phyloP scores from a whole-genome alignment of 2,888 invertebrate genomes.

The Anorthoa munda region DNA sequence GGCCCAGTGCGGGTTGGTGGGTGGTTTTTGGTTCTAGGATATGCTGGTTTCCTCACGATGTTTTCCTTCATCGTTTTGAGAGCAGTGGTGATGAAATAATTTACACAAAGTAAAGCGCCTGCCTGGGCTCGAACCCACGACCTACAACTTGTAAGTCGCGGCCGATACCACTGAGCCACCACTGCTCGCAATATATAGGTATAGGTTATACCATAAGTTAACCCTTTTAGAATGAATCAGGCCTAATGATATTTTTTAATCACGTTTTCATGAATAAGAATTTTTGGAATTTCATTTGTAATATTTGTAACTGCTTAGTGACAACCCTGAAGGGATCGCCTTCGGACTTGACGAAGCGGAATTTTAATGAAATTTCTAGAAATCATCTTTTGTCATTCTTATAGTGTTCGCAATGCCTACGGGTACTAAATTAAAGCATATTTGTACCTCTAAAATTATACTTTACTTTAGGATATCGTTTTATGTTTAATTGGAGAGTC shows the following conservation, averaged over 20 bases:
- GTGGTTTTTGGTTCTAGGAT: no score
- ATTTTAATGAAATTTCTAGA: conserved; percentile 89
- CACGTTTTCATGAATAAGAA: not conserved
- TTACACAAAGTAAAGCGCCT: no score
- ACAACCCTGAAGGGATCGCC: conserved; percentile 78
- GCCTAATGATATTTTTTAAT: not conserved
- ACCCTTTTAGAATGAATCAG: not conserved
- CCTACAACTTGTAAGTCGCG: no score
- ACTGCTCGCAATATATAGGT: no score
- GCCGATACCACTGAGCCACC: no score
- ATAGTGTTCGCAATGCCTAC: conserved; percentile 62
- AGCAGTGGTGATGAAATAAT: no score
- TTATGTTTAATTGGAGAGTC: not conserved
- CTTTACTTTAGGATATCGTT: not conserved
- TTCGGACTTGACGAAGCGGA: conserved; percentile 85
- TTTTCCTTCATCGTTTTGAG: no score
- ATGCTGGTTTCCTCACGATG: no score
- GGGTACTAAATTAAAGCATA: conserved; percentile 33
- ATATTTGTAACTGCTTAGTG: conserved; percentile 40
- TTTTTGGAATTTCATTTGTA: not conserved
- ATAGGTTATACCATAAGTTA: no score
- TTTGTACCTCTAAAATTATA: not conserved
- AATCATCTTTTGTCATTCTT: conserved; percentile 80
- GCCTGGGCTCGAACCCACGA: no score
- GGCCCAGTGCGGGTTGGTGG: no score